Percentiles rank a stretch among this genome's conserved stretches.
These are phyloP conservation scores for Sinodicranocentrus sp. DNA, from an alignment of 2,888 invertebrate species.

Conservation along the genomic window DNA sequence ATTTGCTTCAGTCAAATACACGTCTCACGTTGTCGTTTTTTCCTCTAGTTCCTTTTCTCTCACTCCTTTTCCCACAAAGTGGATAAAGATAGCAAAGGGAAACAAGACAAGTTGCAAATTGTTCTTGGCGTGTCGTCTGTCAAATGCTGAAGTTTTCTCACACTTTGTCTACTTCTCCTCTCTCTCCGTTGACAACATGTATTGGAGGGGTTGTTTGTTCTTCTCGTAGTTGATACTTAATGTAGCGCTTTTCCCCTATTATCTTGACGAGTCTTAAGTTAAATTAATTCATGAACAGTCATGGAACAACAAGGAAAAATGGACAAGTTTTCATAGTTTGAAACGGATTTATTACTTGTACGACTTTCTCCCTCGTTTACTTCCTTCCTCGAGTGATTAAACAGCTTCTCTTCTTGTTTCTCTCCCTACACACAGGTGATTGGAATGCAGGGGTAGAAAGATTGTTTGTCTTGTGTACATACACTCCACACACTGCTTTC, in stretches of 20 bases:
- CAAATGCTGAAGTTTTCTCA: slow-evolving; percentile 68
- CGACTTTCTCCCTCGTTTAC: neutral
- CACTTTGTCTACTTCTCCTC: slow-evolving; percentile 49
- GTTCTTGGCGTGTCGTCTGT: slow-evolving; percentile 69
- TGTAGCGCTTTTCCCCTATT: slow-evolving; percentile 47
- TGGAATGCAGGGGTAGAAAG: too few species aligned
- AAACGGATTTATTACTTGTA: slow-evolving; percentile 63
- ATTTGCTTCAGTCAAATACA: slow-evolving; percentile 44
- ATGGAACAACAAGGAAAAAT: slow-evolving; percentile 63
- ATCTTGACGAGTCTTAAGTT: slow-evolving; percentile 53
- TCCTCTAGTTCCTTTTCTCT: neutral
- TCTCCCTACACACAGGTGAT: too few species aligned
- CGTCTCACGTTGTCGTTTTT: slow-evolving; percentile 24
- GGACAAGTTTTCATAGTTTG: slow-evolving; percentile 61
- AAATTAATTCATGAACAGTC: slow-evolving; percentile 58
- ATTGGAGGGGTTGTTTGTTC: slow-evolving; percentile 41
- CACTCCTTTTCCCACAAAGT: slow-evolving; percentile 39
- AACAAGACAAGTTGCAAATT: slow-evolving; percentile 70
- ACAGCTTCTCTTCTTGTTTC: slow-evolving; percentile 3
- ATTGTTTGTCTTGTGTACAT: too few species aligned
- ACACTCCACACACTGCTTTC: neutral
- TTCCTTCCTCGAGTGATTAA: slow-evolving; percentile 7
- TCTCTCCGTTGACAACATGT: slow-evolving; percentile 42
- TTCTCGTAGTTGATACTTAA: slow-evolving; percentile 35
- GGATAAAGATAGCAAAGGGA: slow-evolving; percentile 64